Evolutionary conservation across 2,888 invertebrate species (phyloP).

Genomic region (Exephanes ischioxanthus): DNA sequence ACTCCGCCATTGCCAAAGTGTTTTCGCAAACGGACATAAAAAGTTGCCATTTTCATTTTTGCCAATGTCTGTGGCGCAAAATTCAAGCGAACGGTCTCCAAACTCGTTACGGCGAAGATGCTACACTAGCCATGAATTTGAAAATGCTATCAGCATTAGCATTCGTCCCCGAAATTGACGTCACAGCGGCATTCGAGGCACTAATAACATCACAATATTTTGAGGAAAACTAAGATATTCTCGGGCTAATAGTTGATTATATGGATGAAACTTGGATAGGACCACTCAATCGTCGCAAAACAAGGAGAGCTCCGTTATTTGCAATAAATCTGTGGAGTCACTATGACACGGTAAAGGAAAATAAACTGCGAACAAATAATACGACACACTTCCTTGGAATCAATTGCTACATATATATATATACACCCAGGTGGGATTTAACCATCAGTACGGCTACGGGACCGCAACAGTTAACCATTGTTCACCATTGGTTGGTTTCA

Average conservation of each 20-base stretch:
- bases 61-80: conserved; percentile 54
- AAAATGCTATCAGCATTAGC: conserved; percentile 50
- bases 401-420: too few species aligned
- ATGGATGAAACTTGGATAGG: conserved; percentile 42
- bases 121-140: conserved; percentile 37
- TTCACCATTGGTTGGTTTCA: too few species aligned
- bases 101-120: conserved; percentile 17
- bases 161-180: conserved; percentile 39
- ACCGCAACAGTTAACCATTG: too few species aligned
- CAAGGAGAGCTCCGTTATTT: background rate
- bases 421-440: too few species aligned
- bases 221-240: conserved; percentile 39
- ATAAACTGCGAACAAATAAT: too few species aligned
- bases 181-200: conserved; percentile 20
- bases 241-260: conserved; percentile 32
- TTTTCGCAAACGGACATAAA: conserved; percentile 23
- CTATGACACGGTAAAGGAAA: background rate
- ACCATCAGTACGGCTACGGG: too few species aligned
- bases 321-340: conserved; percentile 29
- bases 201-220: conserved; percentile 21
- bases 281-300: conserved; percentile 2
- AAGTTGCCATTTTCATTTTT: conserved; percentile 56
- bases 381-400: too few species aligned
- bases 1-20: conserved; percentile 13
- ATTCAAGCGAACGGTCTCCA: conserved; percentile 8